A percentile compares a stretch with the other conserved stretches of the same genome.
phyloP scores from a whole-genome alignment of 2,113 vertebrate genomes.

The Chaetodon trifascialis region DNA sequence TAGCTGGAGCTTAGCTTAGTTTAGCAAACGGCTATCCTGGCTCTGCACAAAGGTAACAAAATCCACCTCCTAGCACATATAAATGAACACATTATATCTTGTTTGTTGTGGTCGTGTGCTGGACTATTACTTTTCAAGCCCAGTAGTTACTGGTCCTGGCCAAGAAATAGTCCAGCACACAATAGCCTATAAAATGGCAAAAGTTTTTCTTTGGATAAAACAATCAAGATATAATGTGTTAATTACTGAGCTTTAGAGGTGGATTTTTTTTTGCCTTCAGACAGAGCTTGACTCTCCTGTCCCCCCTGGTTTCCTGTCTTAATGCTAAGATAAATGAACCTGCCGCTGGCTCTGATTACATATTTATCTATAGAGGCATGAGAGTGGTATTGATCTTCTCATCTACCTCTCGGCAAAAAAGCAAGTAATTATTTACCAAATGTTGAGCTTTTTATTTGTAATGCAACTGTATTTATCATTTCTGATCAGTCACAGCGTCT shows the following conservation, averaged over 20 bases:
- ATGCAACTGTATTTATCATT: not conserved
- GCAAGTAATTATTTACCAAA: not conserved
- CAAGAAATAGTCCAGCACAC: not conserved
- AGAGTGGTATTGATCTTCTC: too few species aligned
- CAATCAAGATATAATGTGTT: not conserved
- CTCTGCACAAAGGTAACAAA: not conserved
- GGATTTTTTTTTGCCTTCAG: too few species aligned
- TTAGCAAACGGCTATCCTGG: not conserved
- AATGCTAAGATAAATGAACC: not conserved
- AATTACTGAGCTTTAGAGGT: not conserved
- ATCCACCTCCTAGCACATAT: not conserved
- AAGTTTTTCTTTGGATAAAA: not conserved
- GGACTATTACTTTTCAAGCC: not conserved
- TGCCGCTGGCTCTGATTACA: not conserved
- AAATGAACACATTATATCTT: not conserved
- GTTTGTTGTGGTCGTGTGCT: not conserved
- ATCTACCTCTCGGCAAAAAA: not conserved
- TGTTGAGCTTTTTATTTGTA: not conserved
- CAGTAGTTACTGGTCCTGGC: too few species aligned
- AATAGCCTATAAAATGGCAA: not conserved
- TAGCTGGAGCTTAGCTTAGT: not conserved
- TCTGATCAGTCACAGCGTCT: slow-evolving; percentile 20
- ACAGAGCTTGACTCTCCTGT: not conserved
- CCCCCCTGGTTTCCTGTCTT: too few species aligned
- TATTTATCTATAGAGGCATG: not conserved